A percentile compares a stretch with the other conserved stretches of the same genome.
These are phyloP conservation scores for Clarias pachynema DNA, from an alignment of 2,797 vertebrate genomes.

Conservation along the genomic window DNA sequence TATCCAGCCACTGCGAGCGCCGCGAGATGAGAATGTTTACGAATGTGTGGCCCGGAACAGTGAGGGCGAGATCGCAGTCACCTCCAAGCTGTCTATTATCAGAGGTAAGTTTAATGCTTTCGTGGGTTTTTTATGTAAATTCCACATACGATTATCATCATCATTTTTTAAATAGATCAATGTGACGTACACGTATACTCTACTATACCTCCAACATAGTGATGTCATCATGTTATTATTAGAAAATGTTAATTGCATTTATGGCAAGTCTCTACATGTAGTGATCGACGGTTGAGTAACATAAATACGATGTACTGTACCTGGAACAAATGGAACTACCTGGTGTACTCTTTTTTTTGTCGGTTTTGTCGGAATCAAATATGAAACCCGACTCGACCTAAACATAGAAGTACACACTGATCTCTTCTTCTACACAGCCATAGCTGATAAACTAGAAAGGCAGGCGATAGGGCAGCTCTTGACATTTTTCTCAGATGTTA, in stretches of 20 bases:
- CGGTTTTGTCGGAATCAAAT: too few species aligned
- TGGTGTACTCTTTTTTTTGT: too few species aligned
- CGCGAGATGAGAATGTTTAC: conserved; percentile 92
- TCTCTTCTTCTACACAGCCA: too few species aligned
- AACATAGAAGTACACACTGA: too few species aligned
- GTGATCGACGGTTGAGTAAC: too few species aligned
- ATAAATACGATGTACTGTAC: too few species aligned
- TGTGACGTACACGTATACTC: neutral
- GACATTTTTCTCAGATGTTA: too few species aligned
- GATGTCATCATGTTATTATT: neutral
- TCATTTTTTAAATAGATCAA: neutral
- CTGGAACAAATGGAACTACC: too few species aligned
- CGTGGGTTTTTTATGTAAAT: neutral
- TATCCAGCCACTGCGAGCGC: conserved; percentile 93
- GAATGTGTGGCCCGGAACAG: conserved; percentile 94
- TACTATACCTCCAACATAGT: neutral
- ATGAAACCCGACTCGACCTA: too few species aligned
- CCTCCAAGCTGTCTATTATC: conserved; percentile 94
- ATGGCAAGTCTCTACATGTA: neutral
- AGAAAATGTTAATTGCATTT: neutral
- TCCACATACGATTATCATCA: neutral
- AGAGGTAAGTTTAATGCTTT: conserved; percentile 79
- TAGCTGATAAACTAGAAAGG: too few species aligned
- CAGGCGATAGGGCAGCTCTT: too few species aligned
- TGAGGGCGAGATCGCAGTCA: conserved; percentile 85